Evolutionary conservation across 2,113 vertebrate species (phyloP).

Genomic region (Antechinus stuartii): DNA sequence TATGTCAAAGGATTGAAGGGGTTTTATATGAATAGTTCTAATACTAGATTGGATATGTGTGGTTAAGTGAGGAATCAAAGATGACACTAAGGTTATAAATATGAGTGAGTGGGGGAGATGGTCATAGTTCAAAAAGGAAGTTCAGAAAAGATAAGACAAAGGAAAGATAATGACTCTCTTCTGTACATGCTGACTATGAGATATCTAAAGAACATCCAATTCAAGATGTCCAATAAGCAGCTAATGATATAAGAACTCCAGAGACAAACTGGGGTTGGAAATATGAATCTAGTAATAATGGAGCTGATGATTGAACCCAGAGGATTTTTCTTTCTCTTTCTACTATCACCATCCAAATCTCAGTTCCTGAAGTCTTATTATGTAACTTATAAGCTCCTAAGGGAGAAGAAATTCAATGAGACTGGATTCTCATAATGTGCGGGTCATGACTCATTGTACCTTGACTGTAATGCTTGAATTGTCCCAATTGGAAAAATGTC

Average conservation of each 20-base stretch:
- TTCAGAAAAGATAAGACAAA: background rate
- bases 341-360: background rate
- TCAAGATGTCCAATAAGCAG: background rate
- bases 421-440: background rate
- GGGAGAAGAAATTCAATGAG: background rate
- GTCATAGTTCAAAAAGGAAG: background rate
- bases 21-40: background rate
- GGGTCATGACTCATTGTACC: background rate
- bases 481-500: background rate
- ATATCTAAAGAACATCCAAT: background rate
- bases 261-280: background rate
- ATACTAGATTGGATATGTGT: background rate
- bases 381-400: background rate
- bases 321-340: background rate
- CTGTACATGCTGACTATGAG: background rate
- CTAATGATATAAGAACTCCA: background rate
- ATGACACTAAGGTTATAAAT: background rate
- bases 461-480: background rate
- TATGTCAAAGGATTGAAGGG: background rate
- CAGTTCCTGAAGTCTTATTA: conserved; percentile 40
- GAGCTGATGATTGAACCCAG: background rate
- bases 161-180: background rate
- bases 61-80: background rate
- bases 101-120: background rate
- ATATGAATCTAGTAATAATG: background rate